Evolutionary conservation across 2,113 vertebrate genomes (phyloP).

Genomic region (Australoheros scitulus): DNA sequence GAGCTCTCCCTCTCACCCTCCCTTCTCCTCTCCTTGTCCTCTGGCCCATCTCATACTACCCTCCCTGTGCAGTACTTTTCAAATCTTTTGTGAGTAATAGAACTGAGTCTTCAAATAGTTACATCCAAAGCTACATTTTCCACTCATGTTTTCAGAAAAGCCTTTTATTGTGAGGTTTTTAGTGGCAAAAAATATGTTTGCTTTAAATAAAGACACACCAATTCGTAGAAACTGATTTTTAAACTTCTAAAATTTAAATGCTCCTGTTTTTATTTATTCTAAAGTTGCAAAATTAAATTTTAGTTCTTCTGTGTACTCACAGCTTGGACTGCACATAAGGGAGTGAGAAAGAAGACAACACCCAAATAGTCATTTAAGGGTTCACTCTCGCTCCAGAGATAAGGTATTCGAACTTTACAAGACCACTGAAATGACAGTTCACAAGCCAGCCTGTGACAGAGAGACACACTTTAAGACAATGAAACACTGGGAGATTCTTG

Average conservation of each 20-base stretch:
- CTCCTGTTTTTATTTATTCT: not conserved
- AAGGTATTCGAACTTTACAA: conserved; percentile 11
- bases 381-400: conserved; percentile 2
- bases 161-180: not conserved
- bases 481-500: not conserved
- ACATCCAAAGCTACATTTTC: conserved; percentile 16
- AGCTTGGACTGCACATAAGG: not conserved
- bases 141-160: not conserved
- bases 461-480: not conserved
- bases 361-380: conserved; percentile 19
- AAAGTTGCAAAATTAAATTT: not conserved
- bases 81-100: conserved; percentile 51
- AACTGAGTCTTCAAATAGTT: conserved; percentile 28
- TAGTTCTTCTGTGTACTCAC: not conserved
- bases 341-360: conserved; percentile 6
- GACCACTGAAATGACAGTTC: conserved; percentile 23
- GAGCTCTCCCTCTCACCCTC: conserved; percentile 54
- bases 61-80: conserved; percentile 47
- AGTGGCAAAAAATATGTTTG: not conserved
- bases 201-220: not conserved
- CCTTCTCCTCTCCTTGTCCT: conserved; percentile 44
- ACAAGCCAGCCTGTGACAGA: not conserved
- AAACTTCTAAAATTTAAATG: not conserved
- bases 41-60: conserved; percentile 43
- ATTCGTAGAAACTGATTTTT: not conserved